Percentiles rank a stretch among this genome's conserved stretches.
Evolutionary conservation across 2,113 vertebrate genomes (phyloP).

Genomic region (Calypte anna): DNA sequence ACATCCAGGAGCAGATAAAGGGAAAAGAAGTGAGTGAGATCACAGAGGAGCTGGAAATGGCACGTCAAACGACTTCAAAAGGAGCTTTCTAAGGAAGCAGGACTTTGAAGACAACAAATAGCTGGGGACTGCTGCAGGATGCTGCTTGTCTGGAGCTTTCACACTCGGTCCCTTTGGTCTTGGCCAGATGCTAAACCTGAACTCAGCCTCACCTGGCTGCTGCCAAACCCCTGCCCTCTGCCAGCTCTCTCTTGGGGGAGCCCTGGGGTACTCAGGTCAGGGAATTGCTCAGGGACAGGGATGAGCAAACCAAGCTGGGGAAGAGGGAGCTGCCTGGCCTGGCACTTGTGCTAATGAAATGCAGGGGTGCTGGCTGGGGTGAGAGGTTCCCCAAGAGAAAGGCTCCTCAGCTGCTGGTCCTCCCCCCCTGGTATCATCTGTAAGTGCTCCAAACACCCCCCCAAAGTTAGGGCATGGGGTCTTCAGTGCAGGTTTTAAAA

Average conservation of each 20-base stretch:
- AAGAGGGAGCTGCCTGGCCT: neutral
- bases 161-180: neutral
- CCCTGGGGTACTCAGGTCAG: neutral
- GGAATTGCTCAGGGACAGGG: neutral
- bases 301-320: neutral
- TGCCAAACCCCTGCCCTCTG: neutral
- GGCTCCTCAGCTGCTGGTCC: neutral
- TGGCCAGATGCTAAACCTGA: neutral
- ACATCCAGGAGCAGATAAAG: slow-evolving; percentile 39
- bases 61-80: slow-evolving; percentile 63
- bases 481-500: neutral
- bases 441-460: neutral
- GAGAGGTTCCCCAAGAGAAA: neutral
- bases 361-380: neutral
- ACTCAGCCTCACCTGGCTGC: neutral
- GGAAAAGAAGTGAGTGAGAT: slow-evolving; percentile 42
- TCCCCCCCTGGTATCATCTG: neutral
- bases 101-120: slow-evolving; percentile 67
- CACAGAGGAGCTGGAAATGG: slow-evolving; percentile 56
- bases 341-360: neutral
- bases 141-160: slow-evolving; percentile 32
- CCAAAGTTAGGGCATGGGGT: neutral
- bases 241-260: neutral
- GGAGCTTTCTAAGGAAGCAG: slow-evolving; percentile 56
- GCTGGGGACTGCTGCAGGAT: slow-evolving; percentile 40